Base-by-base conservation (phyloP, 2,797 vertebrate species). In the Sorex maritimensis region DNA sequence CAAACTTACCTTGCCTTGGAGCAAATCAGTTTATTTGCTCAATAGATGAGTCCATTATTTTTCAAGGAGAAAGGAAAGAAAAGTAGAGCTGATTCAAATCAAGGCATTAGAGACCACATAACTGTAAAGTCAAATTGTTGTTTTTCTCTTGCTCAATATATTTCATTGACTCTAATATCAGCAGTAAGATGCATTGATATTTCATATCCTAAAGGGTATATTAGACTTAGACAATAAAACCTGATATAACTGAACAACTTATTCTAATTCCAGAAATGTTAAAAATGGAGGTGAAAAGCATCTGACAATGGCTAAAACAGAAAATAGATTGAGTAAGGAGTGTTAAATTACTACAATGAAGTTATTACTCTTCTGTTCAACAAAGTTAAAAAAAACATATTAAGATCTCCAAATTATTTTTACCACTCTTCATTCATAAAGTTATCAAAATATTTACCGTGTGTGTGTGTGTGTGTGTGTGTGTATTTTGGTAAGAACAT, bases 1-100 rank as follows among this genome's bases (percentile, higher is more conserved):
- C 85, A 94, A 88, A 88, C 28, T 73, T 92, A 61, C 52, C 28
- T 88, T 78, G 38, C 44, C 69, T 86, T 55, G 21, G 84, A 92
- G 49, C 23, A 63, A 73, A 86, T 61, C 38, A 93, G 44, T 14
- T 49, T 82, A 91, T 34, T 55, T 94, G 30, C 58, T 92, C 71
- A 79, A 65, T 68, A 80, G 24, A 93, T 58, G 41, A 34, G 4
- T 58, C 28, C 69, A 72, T 87, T 67, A 28, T 83, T 92, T 91
- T 84, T 69, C 26, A 67, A 81, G n/a, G 34, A 28, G 38, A 67
- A 41, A 19, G 26, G 41, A 82, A 86, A 88, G n/a, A 23, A 19
- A 80, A 90, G 79, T 23, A 69, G 55, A 80, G 52, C 30, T 2
- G 2, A 80, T 28, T 26, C 0, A 41, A 69, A 23, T 28, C 28